These are phyloP conservation scores for Oreochromis tanganicae DNA, from an alignment of 2,113 vertebrate genomes.

Conservation along the genomic window DNA sequence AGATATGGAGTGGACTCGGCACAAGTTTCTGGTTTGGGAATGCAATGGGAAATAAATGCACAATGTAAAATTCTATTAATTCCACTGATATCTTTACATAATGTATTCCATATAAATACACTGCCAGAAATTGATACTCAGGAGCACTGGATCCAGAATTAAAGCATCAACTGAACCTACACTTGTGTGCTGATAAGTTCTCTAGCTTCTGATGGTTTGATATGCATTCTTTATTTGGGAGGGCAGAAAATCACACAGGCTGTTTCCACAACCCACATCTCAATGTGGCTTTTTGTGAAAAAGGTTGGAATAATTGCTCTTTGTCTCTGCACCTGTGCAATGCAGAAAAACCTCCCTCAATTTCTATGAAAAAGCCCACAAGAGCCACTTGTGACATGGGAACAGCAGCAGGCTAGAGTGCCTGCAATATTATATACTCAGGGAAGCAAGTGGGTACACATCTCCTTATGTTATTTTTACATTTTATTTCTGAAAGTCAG, in stretches of 20 bases:
- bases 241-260: conserved; percentile 14
- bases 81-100: not conserved
- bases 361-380: conserved; percentile 38
- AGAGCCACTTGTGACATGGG: conserved; percentile 53
- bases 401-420: conserved; percentile 44
- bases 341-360: conserved; percentile 52
- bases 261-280: conserved; percentile 39
- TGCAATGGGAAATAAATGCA: not conserved
- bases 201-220: not conserved
- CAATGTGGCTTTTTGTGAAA: conserved; percentile 23
- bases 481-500: conserved; percentile 39
- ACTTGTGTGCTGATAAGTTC: not conserved
- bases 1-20: not conserved
- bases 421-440: conserved; percentile 56
- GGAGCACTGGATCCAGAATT: not conserved
- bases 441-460: conserved; percentile 56
- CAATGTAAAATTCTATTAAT: not conserved
- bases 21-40: not conserved
- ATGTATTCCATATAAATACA: not conserved
- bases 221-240: conserved; percentile 17
- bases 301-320: conserved; percentile 52
- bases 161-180: not conserved
- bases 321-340: conserved; percentile 59
- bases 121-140: not conserved
- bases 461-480: conserved; percentile 66